Evolutionary conservation across 2,888 invertebrate species (phyloP).

Genomic region (Lasioglossum zephyrum): DNA sequence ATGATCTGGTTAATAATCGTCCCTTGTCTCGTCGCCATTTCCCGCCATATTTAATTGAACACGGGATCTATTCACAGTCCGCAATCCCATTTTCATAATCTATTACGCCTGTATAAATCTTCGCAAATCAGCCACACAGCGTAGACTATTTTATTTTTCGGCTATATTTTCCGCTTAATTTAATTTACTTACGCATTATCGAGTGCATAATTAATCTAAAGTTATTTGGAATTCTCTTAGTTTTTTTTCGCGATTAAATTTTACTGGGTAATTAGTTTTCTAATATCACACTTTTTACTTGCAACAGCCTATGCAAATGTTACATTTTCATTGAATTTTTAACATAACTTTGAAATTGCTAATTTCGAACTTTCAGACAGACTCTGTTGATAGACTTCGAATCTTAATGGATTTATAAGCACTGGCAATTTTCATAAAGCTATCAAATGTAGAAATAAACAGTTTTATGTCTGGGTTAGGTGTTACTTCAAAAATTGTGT

Average conservation of each 20-base stretch:
- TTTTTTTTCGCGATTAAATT: neutral
- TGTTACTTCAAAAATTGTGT: neutral
- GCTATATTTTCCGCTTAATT: neutral
- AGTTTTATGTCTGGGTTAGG: neutral
- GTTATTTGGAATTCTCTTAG: neutral
- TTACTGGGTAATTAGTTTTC: neutral
- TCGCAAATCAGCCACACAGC: neutral
- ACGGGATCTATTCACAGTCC: conserved; percentile 21
- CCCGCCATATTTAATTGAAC: conserved; percentile 61
- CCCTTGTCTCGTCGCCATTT: conserved; percentile 54
- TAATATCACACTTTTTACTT: neutral
- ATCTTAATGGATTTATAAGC: neutral
- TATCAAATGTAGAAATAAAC: neutral
- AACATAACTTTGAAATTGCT: neutral
- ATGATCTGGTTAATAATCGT: conserved; percentile 69
- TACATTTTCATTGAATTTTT: neutral
- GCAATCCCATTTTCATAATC: conserved; percentile 34
- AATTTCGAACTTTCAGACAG: neutral
- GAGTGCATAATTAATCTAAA: neutral
- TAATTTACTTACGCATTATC: neutral
- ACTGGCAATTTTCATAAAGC: neutral
- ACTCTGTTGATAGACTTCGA: neutral
- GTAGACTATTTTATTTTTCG: neutral
- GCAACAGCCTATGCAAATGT: neutral
- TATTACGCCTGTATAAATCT: neutral